phyloP scores from a whole-genome alignment of 2,888 invertebrate genomes.

The Euclidia mi region DNA sequence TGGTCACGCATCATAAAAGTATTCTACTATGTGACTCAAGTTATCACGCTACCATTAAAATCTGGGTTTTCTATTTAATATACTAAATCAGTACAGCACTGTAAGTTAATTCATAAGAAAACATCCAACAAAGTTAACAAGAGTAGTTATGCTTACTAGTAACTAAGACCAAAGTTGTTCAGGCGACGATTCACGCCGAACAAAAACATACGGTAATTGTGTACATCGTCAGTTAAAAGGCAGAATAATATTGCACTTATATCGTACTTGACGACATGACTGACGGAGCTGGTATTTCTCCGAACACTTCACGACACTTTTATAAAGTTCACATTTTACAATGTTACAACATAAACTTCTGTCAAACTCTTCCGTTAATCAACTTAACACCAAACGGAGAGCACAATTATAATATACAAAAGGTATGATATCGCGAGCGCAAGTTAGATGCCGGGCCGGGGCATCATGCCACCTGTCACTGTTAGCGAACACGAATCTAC shows the following conservation, averaged over 20 bases:
- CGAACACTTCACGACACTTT: slow-evolving; percentile 84
- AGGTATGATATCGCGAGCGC: slow-evolving; percentile 80
- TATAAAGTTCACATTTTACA: slow-evolving; percentile 72
- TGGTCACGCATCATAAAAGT: slow-evolving; percentile 41
- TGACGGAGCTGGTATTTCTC: slow-evolving; percentile 77
- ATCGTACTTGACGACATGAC: slow-evolving; percentile 82
- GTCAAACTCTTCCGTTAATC: slow-evolving; percentile 53
- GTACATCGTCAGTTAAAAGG: slow-evolving; percentile 71
- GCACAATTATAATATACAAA: slow-evolving; percentile 85
- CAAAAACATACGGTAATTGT: slow-evolving; percentile 72
- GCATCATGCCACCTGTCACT: slow-evolving; percentile 83
- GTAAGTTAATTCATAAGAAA: slow-evolving; percentile 17
- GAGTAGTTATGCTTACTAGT: slow-evolving; percentile 61
- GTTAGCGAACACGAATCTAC: slow-evolving; percentile 82
- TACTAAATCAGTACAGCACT: slow-evolving; percentile 17
- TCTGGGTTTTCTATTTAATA: slow-evolving; percentile 10
- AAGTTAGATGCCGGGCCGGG: slow-evolving; percentile 68
- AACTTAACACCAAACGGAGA: slow-evolving; percentile 55
- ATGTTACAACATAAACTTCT: slow-evolving; percentile 57
- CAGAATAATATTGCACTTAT: slow-evolving; percentile 83
- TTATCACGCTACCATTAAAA: slow-evolving; percentile 20
- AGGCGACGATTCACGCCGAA: slow-evolving; percentile 62
- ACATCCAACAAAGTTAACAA: slow-evolving; percentile 31
- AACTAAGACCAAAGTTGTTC: slow-evolving; percentile 53
- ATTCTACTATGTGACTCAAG: slow-evolving; percentile 20